These are phyloP conservation scores for Podargus strigoides DNA, from an alignment of 2,797 vertebrate species.

Conservation along the genomic window DNA sequence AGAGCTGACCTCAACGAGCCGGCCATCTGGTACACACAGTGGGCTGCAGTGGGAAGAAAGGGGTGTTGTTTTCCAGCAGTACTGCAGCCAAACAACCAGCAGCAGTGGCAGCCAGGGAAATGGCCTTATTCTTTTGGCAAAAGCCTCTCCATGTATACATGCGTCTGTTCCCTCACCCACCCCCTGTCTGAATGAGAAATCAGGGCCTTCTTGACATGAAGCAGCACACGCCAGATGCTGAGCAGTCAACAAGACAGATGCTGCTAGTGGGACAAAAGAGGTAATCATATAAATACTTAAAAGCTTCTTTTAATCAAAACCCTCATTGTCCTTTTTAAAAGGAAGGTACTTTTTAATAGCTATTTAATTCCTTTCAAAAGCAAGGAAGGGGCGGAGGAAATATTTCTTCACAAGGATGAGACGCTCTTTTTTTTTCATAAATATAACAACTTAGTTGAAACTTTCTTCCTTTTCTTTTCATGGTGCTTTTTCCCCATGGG, in stretches of 20 bases:
- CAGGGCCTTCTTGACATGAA: slow-evolving; percentile 27
- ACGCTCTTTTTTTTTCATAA: background rate
- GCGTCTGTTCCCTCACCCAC: background rate
- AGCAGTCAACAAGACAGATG: slow-evolving; percentile 35
- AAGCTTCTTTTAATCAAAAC: slow-evolving; percentile 49
- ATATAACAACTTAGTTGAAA: background rate
- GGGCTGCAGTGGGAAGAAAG: background rate
- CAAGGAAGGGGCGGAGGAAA: background rate
- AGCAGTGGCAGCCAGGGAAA: background rate
- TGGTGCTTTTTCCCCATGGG: background rate
- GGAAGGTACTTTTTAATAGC: background rate
- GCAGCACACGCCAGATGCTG: background rate
- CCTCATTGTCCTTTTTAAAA: slow-evolving; percentile 9
- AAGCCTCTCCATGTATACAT: background rate
- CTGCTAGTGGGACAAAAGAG: slow-evolving; percentile 32
- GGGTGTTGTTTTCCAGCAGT: background rate
- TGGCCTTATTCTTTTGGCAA: slow-evolving; percentile 1
- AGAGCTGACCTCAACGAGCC: background rate
- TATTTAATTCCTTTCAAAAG: background rate
- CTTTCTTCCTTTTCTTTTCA: background rate
- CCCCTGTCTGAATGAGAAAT: slow-evolving; percentile 40
- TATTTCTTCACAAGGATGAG: slow-evolving; percentile 6
- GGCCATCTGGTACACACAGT: background rate
- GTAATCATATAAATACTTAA: slow-evolving; percentile 54
- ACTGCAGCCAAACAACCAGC: background rate